These are phyloP conservation scores for Suricata suricatta DNA, from an alignment of 2,113 vertebrate species.

Conservation along the genomic window DNA sequence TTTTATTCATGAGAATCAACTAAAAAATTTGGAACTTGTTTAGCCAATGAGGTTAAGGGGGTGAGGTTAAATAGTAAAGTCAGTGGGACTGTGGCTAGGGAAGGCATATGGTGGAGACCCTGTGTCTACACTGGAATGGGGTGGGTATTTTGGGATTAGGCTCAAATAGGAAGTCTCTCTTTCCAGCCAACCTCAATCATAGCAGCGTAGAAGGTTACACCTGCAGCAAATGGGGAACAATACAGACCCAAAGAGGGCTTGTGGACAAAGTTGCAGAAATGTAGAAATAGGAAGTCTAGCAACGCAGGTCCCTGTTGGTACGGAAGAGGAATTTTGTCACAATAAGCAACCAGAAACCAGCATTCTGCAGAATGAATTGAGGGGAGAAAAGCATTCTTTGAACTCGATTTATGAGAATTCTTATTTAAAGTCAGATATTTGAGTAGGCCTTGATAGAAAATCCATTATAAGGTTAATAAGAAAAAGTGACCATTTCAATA, in stretches of 20 bases:
- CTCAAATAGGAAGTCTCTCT: neutral
- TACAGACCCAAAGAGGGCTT: neutral
- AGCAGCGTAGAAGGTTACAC: neutral
- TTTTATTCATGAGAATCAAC: conserved; percentile 21
- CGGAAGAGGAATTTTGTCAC: neutral
- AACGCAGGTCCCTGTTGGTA: neutral
- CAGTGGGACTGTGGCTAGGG: neutral
- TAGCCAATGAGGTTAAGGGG: neutral
- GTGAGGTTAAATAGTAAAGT: neutral
- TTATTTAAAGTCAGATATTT: neutral
- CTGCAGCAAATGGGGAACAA: neutral
- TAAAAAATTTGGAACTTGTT: neutral
- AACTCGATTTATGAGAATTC: neutral
- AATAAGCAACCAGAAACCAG: neutral
- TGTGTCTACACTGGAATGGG: neutral
- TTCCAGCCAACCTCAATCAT: neutral
- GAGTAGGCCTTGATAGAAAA: neutral
- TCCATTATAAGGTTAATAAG: neutral
- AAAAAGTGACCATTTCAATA: neutral
- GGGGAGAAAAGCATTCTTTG: neutral
- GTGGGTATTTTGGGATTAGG: neutral
- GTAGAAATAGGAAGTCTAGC: neutral
- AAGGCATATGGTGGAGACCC: neutral
- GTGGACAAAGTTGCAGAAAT: neutral
- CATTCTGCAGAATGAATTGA: neutral